Conservation (phyloP, 2,797 vertebrate genomes). For the Oreortyx pictus region DNA sequence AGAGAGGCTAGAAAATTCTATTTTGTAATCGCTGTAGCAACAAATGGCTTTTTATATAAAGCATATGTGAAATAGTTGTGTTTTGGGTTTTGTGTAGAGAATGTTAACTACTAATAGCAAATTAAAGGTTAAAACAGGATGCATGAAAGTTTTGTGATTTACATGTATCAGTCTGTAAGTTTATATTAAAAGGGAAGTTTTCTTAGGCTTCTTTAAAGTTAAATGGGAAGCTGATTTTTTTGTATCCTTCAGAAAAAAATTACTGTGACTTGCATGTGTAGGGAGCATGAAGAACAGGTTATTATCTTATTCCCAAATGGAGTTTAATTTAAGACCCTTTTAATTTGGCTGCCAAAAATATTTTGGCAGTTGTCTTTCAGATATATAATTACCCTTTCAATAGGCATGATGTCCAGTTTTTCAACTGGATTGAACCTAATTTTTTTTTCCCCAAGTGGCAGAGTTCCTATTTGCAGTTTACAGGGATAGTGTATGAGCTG, state of each 20-base stretch:
- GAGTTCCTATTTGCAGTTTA: not conserved
- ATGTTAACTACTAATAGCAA: not conserved
- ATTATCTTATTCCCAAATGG: not conserved
- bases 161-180: not conserved
- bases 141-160: not conserved
- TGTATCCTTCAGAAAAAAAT: not conserved
- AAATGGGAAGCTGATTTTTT: not conserved
- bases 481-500: not conserved
- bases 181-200: not conserved
- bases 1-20: not conserved
- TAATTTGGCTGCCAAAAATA: not conserved
- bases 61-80: not conserved
- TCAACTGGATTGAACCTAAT: not conserved
- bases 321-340: not conserved
- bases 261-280: not conserved
- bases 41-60: not conserved
- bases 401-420: not conserved
- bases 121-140: not conserved
- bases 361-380: not conserved
- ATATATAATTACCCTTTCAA: not conserved
- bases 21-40: not conserved
- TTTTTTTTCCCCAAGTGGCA: not conserved
- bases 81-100: not conserved
- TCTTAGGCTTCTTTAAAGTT: not conserved
- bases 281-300: not conserved